These are phyloP conservation scores for Gavialis gangeticus DNA, from an alignment of 2,113 vertebrate species.

Conservation along the genomic window DNA sequence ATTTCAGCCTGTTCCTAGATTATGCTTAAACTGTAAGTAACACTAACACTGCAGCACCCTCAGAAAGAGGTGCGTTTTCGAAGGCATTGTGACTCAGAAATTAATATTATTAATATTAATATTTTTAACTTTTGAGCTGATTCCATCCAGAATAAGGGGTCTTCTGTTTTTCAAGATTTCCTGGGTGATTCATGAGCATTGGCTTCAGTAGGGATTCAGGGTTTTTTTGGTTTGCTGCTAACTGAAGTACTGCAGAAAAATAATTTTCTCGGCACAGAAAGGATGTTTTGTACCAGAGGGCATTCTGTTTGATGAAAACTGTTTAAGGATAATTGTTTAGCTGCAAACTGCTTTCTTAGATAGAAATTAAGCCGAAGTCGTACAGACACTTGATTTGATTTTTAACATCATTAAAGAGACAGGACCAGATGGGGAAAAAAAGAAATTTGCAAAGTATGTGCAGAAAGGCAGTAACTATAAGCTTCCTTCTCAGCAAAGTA, in stretches of 20 bases:
- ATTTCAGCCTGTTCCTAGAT: not conserved
- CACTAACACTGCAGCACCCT: not conserved
- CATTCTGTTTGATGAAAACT: not conserved
- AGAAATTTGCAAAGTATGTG: not conserved
- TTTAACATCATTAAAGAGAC: not conserved
- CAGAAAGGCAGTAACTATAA: rapidly evolving
- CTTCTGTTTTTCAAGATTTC: rapidly evolving
- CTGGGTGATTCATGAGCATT: not conserved
- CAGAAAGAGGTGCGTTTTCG: not conserved
- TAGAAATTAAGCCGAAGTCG: not conserved
- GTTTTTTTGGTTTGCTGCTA: not conserved
- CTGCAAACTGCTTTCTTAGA: not conserved
- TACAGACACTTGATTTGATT: rapidly evolving
- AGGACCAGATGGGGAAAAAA: not conserved
- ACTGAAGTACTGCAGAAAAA: not conserved
- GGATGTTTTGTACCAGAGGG: not conserved
- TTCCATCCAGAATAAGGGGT: rapidly evolving
- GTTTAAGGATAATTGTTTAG: not conserved
- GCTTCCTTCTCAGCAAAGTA: not conserved
- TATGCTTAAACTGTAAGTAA: not conserved
- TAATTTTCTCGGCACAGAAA: not conserved
- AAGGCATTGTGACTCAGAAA: not conserved
- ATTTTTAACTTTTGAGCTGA: not conserved
- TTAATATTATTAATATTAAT: not conserved
- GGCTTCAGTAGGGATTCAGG: not conserved